Conservation (phyloP, 2,113 vertebrate genomes). For the Colossoma macropomum region DNA sequence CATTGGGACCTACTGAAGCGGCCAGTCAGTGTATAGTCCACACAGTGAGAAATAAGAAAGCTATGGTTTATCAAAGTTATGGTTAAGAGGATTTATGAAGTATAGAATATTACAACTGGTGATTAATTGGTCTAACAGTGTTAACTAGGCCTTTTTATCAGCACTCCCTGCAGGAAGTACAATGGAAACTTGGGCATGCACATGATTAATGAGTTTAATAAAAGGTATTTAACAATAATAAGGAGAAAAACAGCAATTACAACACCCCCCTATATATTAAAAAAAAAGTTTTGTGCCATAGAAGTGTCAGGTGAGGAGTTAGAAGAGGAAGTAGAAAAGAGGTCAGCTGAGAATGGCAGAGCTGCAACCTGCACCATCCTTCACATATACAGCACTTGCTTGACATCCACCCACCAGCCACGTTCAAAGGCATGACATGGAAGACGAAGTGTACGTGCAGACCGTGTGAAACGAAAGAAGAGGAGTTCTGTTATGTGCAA, state of each 20-base stretch:
- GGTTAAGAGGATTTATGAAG: not conserved
- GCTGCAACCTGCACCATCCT: not conserved
- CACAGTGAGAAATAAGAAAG: too few relatives aligned
- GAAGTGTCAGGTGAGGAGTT: not conserved
- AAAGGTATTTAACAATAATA: not conserved
- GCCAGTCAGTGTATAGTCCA: too few relatives aligned
- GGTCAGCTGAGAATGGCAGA: conserved; percentile 15
- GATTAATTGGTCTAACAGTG: not conserved
- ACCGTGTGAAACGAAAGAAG: not conserved
- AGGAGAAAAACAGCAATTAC: not conserved
- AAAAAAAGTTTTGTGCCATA: not conserved
- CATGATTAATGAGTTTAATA: conserved; percentile 4
- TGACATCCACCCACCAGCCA: not conserved
- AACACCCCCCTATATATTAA: not conserved
- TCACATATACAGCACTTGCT: not conserved
- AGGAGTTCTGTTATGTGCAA: not conserved
- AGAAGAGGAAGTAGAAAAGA: conserved; percentile 17
- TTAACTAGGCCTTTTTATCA: not conserved
- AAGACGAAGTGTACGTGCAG: not conserved
- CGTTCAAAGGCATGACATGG: not conserved
- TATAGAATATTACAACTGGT: not conserved
- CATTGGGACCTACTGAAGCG: too few relatives aligned
- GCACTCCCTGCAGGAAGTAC: not conserved
- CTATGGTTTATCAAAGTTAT: too few relatives aligned
- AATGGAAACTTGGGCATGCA: not conserved